Percentiles rank a stretch among this genome's conserved stretches.
phyloP scores from a whole-genome alignment of 1,140 invertebrate species.

The Nasonia vitripennis region DNA sequence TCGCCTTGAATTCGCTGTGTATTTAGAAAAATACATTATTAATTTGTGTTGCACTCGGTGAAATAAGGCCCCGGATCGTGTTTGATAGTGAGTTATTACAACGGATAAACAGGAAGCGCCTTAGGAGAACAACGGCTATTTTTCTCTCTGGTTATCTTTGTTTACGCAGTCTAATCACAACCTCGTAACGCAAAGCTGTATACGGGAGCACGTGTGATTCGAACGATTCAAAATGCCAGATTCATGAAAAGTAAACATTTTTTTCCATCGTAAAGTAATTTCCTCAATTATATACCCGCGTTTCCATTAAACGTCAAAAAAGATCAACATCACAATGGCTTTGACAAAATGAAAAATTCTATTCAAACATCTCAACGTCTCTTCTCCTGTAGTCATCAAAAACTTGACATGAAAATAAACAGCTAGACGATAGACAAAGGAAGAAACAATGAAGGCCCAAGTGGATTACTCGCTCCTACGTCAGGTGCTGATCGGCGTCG shows the following conservation, averaged over 20 bases:
- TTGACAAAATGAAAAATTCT: neutral
- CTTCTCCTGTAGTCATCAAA: neutral
- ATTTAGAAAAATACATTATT: neutral
- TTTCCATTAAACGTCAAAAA: neutral
- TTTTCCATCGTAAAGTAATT: no score
- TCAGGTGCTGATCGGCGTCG: constrained; percentile 66
- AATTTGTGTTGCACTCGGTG: no score
- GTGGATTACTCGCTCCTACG: constrained; percentile 66
- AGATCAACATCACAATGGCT: neutral
- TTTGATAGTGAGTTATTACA: neutral
- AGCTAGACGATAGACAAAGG: neutral
- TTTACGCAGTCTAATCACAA: no score
- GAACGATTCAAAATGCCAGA: no score
- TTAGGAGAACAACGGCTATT: no score
- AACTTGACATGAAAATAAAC: constrained; percentile 11
- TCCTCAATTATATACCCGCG: no score
- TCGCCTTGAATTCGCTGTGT: neutral
- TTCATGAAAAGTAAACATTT: no score
- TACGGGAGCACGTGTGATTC: no score
- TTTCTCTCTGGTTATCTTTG: no score
- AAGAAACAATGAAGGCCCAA: neutral
- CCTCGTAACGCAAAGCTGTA: no score
- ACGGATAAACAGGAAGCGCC: neutral
- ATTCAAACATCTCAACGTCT: neutral
- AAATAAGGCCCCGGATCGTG: no score